Evolutionary conservation across 2,113 vertebrate species (phyloP).

Genomic region (Empidonax traillii): DNA sequence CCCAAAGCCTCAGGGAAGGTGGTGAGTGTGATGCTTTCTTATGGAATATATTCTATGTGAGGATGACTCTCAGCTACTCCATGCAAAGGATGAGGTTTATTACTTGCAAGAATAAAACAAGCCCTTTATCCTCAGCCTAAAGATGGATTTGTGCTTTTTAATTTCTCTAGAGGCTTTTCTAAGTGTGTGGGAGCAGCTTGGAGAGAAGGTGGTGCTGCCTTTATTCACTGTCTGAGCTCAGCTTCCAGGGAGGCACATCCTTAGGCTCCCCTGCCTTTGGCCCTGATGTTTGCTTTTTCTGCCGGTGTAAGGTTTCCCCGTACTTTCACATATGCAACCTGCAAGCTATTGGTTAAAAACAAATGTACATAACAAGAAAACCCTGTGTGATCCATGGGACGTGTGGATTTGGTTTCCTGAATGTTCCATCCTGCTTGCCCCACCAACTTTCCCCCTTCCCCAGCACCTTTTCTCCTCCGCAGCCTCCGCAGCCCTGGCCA

Average conservation of each 20-base stretch:
- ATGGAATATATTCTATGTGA: neutral
- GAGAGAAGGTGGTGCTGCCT: neutral
- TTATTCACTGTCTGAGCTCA: neutral
- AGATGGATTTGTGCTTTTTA: neutral
- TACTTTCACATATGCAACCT: neutral
- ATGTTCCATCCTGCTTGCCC: neutral
- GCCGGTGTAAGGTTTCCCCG: neutral
- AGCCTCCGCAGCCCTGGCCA: neutral
- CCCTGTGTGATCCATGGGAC: neutral
- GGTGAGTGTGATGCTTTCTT: neutral
- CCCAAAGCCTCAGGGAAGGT: neutral
- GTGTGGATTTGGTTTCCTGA: neutral
- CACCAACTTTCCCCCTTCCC: neutral
- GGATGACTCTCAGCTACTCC: neutral
- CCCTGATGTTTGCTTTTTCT: neutral
- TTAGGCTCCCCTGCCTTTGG: neutral
- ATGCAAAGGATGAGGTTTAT: neutral
- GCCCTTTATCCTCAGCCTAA: neutral
- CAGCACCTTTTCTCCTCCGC: fast-evolving
- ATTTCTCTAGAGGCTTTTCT: neutral
- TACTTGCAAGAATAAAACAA: neutral
- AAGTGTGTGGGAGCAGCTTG: fast-evolving
- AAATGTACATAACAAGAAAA: neutral
- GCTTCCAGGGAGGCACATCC: neutral
- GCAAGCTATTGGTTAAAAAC: neutral